These are phyloP conservation scores for Drosophila nasuta DNA, from an alignment of 1,140 invertebrate species.

Conservation along the genomic window DNA sequence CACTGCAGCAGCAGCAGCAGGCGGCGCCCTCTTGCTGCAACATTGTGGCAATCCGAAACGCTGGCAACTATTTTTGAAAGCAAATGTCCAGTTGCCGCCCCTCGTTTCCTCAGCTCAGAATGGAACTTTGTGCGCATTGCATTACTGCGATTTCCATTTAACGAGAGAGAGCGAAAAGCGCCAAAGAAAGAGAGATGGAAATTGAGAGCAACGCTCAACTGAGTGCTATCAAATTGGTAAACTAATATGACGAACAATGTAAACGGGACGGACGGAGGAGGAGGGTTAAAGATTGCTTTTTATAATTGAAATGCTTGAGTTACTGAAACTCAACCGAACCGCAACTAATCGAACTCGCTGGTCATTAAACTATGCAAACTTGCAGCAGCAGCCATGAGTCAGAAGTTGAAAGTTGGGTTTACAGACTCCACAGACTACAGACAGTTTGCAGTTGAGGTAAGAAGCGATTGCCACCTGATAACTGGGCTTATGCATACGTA, in stretches of 20 bases:
- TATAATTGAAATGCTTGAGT: slow-evolving; percentile 78
- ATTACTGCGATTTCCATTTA: slow-evolving; percentile 44
- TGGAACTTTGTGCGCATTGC: slow-evolving; percentile 14
- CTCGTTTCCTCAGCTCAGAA: no score
- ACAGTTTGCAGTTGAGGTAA: slow-evolving; percentile 10
- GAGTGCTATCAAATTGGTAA: slow-evolving; percentile 50
- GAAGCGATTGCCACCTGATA: slow-evolving; percentile 42
- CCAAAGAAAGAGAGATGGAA: neutral
- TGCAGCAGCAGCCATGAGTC: neutral
- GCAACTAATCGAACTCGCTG: slow-evolving; percentile 1
- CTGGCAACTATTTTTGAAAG: slow-evolving; percentile 30
- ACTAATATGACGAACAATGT: slow-evolving; percentile 65
- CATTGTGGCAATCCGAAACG: slow-evolving; percentile 68
- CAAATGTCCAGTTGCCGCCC: neutral
- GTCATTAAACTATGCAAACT: slow-evolving; percentile 18
- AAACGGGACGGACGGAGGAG: slow-evolving; percentile 31
- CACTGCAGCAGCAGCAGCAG: neutral
- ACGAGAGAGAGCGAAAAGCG: neutral
- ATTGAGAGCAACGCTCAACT: neutral
- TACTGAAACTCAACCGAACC: slow-evolving; percentile 36
- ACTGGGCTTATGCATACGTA: slow-evolving; percentile 60
- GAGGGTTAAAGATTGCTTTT: slow-evolving; percentile 61
- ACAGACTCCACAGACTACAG: slow-evolving; percentile 3
- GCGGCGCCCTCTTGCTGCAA: slow-evolving; percentile 38
- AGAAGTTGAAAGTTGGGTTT: slow-evolving; percentile 6